These are phyloP conservation scores for Sinocyclocheilus maitianheensis DNA, from an alignment of 2,113 vertebrate genomes.

Conservation along the genomic window DNA sequence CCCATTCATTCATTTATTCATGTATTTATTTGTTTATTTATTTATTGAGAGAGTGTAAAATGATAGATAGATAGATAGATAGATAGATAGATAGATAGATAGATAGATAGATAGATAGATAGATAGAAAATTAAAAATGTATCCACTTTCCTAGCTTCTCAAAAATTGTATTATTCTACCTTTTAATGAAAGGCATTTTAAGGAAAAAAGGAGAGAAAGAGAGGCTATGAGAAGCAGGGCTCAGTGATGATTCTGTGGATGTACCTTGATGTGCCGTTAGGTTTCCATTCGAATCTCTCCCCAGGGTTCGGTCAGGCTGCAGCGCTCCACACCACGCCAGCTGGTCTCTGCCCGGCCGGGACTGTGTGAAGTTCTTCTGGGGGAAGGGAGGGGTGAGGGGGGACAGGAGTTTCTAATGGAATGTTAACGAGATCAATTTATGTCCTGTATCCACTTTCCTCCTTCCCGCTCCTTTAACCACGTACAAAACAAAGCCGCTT, in stretches of 20 bases:
- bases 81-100: neutral
- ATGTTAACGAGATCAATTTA: constrained; percentile 80
- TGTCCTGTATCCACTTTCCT: constrained; percentile 65
- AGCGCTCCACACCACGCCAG: constrained; percentile 34
- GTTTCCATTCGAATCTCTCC: constrained; percentile 37
- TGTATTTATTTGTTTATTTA: neutral
- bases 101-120: neutral
- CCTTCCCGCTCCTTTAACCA: constrained; percentile 51
- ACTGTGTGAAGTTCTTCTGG: constrained; percentile 58
- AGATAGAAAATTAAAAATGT: neutral
- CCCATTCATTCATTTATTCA: constrained; percentile 18
- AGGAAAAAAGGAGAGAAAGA: constrained; percentile 17
- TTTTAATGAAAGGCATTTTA: no score
- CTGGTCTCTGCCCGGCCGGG: constrained; percentile 52
- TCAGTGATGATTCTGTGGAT: constrained; percentile 41
- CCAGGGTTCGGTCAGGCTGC: neutral
- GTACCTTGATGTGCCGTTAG: neutral
- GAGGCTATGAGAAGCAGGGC: constrained; percentile 62
- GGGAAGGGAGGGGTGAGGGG: constrained; percentile 49
- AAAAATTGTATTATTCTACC: no score
- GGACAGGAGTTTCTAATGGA: constrained; percentile 70
- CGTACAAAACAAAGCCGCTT: constrained; percentile 65
- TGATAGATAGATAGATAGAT: no score
- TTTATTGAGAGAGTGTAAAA: no score
- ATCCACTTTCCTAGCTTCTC: no score